Percentiles rank a stretch among this genome's conserved stretches.
These are phyloP conservation scores for Tuberolachnus salignus DNA, from an alignment of 2,888 invertebrate species.

Conservation along the genomic window DNA sequence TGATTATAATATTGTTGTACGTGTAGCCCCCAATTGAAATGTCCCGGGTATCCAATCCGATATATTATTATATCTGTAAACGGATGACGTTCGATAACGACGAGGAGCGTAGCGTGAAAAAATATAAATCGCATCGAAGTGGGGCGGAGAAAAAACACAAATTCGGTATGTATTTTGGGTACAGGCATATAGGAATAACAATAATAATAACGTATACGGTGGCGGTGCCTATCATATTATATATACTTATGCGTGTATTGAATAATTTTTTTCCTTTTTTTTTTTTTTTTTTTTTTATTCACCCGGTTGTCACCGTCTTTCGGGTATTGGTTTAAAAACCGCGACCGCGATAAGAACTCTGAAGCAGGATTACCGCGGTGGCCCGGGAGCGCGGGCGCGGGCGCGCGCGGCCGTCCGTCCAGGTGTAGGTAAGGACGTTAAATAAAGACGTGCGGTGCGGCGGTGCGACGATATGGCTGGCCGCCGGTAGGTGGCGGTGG, in stretches of 20 bases:
- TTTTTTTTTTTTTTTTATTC: constrained; percentile 7
- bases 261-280: constrained; percentile 6
- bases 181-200: too few species aligned
- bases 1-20: too few species aligned
- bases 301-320: neutral
- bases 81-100: too few species aligned
- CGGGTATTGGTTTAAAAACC: constrained; percentile 56
- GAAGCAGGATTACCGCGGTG: constrained; percentile 23
- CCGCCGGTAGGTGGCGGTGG: neutral
- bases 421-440: constrained; percentile 53
- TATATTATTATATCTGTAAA: too few species aligned
- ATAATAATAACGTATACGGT: too few species aligned
- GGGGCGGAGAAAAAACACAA: constrained; percentile 16
- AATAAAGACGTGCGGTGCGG: constrained; percentile 48
- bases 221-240: neutral
- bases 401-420: constrained; percentile 47
- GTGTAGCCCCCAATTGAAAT: too few species aligned
- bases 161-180: constrained; percentile 12
- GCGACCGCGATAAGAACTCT: constrained; percentile 45
- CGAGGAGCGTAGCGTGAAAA: too few species aligned
- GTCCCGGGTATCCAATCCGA: too few species aligned
- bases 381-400: neutral
- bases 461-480: neutral
- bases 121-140: too few species aligned
- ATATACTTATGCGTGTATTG: neutral